phyloP scores from a whole-genome alignment of 2,888 invertebrate species.

The Exocentrus adspersus region DNA sequence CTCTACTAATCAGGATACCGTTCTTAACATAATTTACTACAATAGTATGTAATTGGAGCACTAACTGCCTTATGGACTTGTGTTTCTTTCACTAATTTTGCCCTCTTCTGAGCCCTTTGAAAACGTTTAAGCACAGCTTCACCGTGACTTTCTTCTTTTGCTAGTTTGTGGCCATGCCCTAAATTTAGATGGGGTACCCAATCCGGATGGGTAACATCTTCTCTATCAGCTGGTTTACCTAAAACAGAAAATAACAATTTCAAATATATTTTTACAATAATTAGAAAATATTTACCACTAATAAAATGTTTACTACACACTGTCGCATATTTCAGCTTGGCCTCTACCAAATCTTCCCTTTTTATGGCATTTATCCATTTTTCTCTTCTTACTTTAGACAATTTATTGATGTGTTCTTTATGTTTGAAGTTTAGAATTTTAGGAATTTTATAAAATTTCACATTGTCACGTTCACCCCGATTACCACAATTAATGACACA shows the following conservation, averaged over 20 bases:
- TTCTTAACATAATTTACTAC: neutral
- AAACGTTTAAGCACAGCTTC: neutral
- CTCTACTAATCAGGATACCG: neutral
- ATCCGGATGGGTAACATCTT: neutral
- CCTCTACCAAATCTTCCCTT: neutral
- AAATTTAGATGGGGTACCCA: conserved; percentile 2
- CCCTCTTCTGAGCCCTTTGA: neutral
- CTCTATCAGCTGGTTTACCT: neutral
- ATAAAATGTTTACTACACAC: conserved; percentile 14
- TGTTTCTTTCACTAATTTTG: neutral
- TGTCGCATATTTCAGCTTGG: neutral
- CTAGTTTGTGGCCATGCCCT: neutral
- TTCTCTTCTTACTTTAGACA: conserved; percentile 5
- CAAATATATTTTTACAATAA: neutral
- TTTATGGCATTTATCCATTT: conserved; percentile 12
- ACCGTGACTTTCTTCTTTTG: neutral
- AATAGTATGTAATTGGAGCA: neutral
- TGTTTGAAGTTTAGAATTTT: neutral
- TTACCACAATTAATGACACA: conserved; percentile 12
- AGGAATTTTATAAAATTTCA: neutral
- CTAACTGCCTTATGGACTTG: neutral
- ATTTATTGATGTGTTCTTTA: neutral
- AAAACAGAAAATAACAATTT: neutral
- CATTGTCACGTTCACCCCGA: neutral
- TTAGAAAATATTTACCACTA: neutral